phyloP scores from a whole-genome alignment of 1,140 invertebrate species.

The Halesus radiatus region DNA sequence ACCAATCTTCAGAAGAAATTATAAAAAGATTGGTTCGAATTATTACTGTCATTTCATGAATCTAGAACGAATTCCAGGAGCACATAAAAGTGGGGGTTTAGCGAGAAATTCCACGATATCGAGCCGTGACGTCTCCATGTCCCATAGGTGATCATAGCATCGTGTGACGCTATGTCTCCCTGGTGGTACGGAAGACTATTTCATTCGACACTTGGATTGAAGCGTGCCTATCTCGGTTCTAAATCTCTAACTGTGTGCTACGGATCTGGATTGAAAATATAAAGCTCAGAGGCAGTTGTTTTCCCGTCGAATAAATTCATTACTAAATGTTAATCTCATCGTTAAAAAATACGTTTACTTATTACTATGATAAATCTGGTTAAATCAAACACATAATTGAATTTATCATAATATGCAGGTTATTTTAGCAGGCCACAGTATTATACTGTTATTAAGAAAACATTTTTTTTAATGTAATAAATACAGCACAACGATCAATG shows the following conservation, averaged over 20 bases:
- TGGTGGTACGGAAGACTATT: slow-evolving; percentile 46
- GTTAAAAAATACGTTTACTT: too few relatives aligned
- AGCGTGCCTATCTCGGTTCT: slow-evolving; percentile 39
- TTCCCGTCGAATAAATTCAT: background rate
- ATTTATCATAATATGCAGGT: too few relatives aligned
- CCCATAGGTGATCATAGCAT: slow-evolving; percentile 53
- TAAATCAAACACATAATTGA: too few relatives aligned
- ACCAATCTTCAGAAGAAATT: too few relatives aligned
- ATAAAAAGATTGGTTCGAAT: too few relatives aligned
- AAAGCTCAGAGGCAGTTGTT: background rate
- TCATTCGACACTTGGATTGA: slow-evolving; percentile 53
- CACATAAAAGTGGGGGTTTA: slow-evolving; percentile 2
- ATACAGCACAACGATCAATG: too few relatives aligned
- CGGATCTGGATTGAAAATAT: background rate
- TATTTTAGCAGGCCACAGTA: too few relatives aligned
- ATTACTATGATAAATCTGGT: too few relatives aligned
- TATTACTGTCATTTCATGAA: too few relatives aligned
- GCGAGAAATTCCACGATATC: background rate
- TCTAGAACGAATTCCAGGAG: slow-evolving; percentile 9
- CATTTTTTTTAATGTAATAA: too few relatives aligned
- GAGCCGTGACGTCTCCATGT: slow-evolving; percentile 1
- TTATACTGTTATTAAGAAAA: too few relatives aligned
- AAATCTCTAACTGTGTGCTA: slow-evolving; percentile 39
- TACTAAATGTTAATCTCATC: background rate
- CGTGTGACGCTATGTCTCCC: slow-evolving; percentile 54